These are phyloP conservation scores for Drosophila funebris DNA, from an alignment of 1,140 invertebrate species.

Conservation along the genomic window DNA sequence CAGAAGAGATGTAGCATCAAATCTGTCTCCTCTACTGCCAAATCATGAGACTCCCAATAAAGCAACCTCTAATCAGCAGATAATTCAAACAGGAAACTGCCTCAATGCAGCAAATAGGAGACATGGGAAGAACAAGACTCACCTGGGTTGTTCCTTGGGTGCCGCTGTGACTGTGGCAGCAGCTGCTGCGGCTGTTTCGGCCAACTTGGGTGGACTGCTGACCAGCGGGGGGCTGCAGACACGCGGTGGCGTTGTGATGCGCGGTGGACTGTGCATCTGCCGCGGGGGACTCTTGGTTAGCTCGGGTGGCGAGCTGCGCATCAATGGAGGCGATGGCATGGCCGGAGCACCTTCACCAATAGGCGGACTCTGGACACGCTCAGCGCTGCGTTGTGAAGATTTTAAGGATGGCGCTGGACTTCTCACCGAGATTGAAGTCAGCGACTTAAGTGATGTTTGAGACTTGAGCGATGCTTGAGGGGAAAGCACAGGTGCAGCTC, in stretches of 20 bases:
- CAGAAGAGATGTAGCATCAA: too few relatives aligned
- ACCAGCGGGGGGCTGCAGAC: constrained; percentile 77
- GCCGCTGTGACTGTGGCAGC: constrained; percentile 20
- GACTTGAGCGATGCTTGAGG: constrained; percentile 67
- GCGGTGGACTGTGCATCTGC: constrained; percentile 80
- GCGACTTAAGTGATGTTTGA: constrained; percentile 45
- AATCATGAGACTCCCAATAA: too few relatives aligned
- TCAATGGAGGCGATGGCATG: constrained; percentile 77
- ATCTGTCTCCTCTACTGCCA: too few relatives aligned
- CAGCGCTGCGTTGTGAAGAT: constrained; percentile 50
- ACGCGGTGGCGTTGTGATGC: constrained; percentile 73
- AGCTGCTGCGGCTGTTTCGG: constrained; percentile 56
- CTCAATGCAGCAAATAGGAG: background rate
- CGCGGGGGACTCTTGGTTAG: constrained; percentile 57
- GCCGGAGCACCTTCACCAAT: constrained; percentile 69
- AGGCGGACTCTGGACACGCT: constrained; percentile 70
- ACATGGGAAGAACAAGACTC: constrained; percentile 4
- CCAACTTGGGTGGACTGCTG: constrained; percentile 74
- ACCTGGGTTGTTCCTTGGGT: constrained; percentile 42
- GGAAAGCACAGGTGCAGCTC: constrained; percentile 32
- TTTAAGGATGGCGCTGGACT: constrained; percentile 64
- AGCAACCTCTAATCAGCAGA: too few relatives aligned
- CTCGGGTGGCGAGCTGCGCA: constrained; percentile 66
- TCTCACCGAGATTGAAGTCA: constrained; percentile 23
- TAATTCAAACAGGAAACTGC: too few relatives aligned